Evolutionary conservation across 2,888 invertebrate species (phyloP), one percentile per base, ranked within the genome.

Genomic region (Erebia aethiops): DNA sequence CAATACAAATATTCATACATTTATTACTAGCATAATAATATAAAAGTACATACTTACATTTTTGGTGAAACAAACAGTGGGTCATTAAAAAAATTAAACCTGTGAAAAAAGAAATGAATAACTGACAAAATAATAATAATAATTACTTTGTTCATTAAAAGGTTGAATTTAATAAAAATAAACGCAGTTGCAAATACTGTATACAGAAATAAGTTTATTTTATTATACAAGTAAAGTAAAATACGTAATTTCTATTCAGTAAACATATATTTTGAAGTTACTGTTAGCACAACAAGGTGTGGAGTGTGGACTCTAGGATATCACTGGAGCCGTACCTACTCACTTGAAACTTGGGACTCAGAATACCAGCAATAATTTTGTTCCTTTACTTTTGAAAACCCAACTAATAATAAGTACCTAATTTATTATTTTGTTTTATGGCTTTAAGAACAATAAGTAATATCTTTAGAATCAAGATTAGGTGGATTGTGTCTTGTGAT

Each of bases 1-100:
- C 11, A 13, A 0, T 16, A 56, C 52, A 51, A 26, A 51, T 60
- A 51, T 63, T 60, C 46, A 67, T 10, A 61, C 62, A 21, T 70
- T 71, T 63, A 70, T 66, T 72, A 71, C 63, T 69, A 72, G 67
- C 72, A 72, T 66, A 70, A 58, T 62, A 60, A 60, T 60, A 70
- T 54, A 60, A 66, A 41, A 72, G 56, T 51, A 69, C 16, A 14
- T 46, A 46, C 46, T 13, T 46, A 51, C 8, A 69, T 16, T 62
- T 66, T 66, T 67, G 67, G 58, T 58, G 58, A 46, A 67, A 49
- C 52, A 62, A 62, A 43, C 26, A 26, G 13, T 60, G 7, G 21
- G 35, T 58, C 13, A 35, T 9, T 35, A 26, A 4, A 14, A 49
- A 41, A 41, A 21, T n/a, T 26, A 43, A 21, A 58, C 35, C 16